Percentiles rank a stretch among this genome's conserved stretches.
Conservation (phyloP, 2,113 vertebrate species). For the Dolichallabes microphthalmus region DNA sequence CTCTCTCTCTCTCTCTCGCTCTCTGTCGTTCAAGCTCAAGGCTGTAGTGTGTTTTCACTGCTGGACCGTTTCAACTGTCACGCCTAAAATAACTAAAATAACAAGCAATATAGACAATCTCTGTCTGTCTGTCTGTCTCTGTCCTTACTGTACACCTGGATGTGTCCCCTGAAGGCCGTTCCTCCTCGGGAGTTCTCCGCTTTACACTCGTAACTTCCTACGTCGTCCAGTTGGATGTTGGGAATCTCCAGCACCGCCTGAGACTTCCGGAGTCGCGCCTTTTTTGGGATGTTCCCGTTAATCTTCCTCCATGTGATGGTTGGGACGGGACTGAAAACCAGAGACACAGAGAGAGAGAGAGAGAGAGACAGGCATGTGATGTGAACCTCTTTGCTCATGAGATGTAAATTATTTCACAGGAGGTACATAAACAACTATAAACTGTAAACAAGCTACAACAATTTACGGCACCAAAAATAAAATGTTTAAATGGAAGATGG, state of each 20-base stretch:
- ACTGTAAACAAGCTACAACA: not conserved
- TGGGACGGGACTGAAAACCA: constrained; percentile 90
- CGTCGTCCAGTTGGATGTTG: constrained; percentile 90
- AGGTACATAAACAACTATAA: not conserved
- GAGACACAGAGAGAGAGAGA: constrained; percentile 34
- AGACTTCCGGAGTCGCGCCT: constrained; percentile 90
- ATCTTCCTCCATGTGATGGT: constrained; percentile 97
- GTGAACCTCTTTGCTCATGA: not conserved
- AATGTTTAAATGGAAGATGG: not conserved
- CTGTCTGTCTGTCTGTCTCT: not conserved
- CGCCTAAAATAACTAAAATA: too few relatives aligned
- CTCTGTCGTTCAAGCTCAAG: too few relatives aligned
- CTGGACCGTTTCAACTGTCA: too few relatives aligned
- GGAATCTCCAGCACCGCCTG: constrained; percentile 96
- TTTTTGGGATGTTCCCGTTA: constrained; percentile 91
- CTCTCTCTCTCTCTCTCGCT: not conserved
- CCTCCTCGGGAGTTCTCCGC: constrained; percentile 91
- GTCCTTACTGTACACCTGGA: constrained; percentile 95
- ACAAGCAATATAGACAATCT: too few relatives aligned
- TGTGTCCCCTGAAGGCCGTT: constrained; percentile 90
- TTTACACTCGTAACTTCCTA: constrained; percentile 90
- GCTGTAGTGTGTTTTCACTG: too few relatives aligned
- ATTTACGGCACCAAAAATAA: too few relatives aligned
- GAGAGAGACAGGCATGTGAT: not conserved
- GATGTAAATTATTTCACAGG: not conserved